Percentiles rank a stretch among this genome's conserved stretches.
phyloP scores from a whole-genome alignment of 2,888 invertebrate genomes.

The Elegia similella region DNA sequence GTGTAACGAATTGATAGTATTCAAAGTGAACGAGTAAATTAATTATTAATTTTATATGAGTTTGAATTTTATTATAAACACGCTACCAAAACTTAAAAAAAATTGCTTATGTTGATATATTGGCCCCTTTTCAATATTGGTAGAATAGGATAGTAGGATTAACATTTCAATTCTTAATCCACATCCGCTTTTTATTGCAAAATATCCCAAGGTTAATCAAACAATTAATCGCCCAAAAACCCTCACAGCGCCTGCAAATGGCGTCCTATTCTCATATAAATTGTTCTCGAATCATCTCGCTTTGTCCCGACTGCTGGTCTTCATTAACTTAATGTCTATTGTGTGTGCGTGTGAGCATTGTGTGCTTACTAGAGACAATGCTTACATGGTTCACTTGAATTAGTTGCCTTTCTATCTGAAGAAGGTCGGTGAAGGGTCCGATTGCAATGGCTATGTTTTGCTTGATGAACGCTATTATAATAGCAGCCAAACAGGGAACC shows the following conservation, averaged over 20 bases:
- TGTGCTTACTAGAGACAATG: constrained; percentile 5
- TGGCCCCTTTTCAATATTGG: no score
- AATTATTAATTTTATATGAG: no score
- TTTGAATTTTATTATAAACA: no score
- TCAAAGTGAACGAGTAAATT: no score
- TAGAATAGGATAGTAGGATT: no score
- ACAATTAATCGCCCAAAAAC: neutral
- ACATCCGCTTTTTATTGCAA: no score
- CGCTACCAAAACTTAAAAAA: no score
- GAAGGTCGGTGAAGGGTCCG: neutral
- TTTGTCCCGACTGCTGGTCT: constrained; percentile 40
- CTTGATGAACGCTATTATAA: neutral
- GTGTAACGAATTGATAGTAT: no score
- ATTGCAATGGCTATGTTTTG: neutral
- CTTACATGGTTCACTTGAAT: constrained; percentile 6
- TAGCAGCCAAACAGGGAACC: no score
- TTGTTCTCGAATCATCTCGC: constrained; percentile 44
- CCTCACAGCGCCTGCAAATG: constrained; percentile 24
- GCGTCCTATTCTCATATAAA: constrained; percentile 44
- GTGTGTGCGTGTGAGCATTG: constrained; percentile 38
- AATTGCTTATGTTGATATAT: no score
- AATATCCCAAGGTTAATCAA: no score
- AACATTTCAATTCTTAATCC: no score
- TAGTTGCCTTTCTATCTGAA: neutral
- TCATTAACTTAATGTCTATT: constrained; percentile 47